Evolutionary conservation across 2,113 vertebrate genomes (phyloP).

Genomic region (Dissostichus mawsoni): DNA sequence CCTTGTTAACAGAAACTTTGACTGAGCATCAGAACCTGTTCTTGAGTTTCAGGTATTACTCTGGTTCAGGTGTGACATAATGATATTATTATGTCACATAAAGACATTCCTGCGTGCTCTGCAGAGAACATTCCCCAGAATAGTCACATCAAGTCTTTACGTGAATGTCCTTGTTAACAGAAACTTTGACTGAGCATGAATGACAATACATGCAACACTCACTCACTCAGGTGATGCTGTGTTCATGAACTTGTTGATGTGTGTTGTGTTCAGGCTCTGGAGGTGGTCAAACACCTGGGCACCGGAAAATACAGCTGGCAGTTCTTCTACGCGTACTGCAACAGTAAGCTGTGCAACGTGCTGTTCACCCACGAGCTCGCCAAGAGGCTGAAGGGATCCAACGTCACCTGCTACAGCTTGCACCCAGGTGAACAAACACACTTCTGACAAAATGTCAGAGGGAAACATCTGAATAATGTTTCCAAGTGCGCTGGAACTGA

Average conservation of each 20-base stretch:
- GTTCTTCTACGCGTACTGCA: constrained; percentile 86
- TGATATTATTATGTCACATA: not conserved
- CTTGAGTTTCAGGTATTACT: not conserved
- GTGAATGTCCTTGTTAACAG: too few species aligned
- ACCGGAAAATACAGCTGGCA: constrained; percentile 78
- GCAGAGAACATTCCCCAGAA: not conserved
- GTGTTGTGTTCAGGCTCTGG: constrained; percentile 49
- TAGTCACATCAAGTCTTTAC: too few species aligned
- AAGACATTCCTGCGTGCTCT: not conserved
- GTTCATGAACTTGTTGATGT: not conserved
- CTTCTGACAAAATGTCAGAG: too few species aligned
- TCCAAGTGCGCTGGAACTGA: too few species aligned
- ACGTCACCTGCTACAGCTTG: constrained; percentile 88
- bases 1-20: too few species aligned
- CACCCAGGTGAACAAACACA: constrained; percentile 52
- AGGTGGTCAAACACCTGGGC: constrained; percentile 67
- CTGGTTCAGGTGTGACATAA: not conserved
- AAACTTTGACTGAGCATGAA: too few species aligned
- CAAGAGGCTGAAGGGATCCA: constrained; percentile 84
- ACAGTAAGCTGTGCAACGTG: constrained; percentile 89
- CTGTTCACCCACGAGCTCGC: constrained; percentile 87
- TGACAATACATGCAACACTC: too few species aligned
- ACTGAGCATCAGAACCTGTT: not conserved
- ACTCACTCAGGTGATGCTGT: not conserved
- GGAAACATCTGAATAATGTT: too few species aligned